Conservation (phyloP, 2,888 invertebrate genomes). For the Cephus pulcher region DNA sequence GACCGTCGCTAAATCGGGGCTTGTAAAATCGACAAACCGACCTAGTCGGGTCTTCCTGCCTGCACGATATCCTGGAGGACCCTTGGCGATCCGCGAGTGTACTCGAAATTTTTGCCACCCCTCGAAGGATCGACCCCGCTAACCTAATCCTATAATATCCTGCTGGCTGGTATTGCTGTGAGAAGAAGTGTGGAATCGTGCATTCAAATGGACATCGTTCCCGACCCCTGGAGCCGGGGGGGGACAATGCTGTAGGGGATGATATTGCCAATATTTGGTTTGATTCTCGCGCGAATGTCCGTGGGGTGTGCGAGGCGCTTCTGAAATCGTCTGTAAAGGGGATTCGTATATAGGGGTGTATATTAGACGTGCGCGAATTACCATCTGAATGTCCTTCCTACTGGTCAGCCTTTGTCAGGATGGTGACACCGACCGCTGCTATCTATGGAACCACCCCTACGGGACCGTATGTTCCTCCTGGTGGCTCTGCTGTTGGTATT, state of each 20-base stretch:
- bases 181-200: constrained; percentile 52
- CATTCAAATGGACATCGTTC: constrained; percentile 55
- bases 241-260: constrained; percentile 51
- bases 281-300: constrained; percentile 58
- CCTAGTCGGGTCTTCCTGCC: background rate
- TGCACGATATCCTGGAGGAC: background rate
- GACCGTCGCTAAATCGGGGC: background rate
- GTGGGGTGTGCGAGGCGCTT: constrained; percentile 22
- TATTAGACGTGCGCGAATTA: constrained; percentile 60
- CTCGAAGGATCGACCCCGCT: constrained; percentile 8
- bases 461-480: constrained; percentile 6
- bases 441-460: background rate
- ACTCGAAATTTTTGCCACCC: background rate
- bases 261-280: constrained; percentile 67
- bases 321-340: background rate
- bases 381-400: constrained; percentile 58
- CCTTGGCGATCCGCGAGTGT: background rate
- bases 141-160: constrained; percentile 57
- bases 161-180: constrained; percentile 37
- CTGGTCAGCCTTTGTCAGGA: constrained; percentile 56
- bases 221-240: constrained; percentile 39
- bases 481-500: background rate
- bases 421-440: background rate
- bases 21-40: background rate
- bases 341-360: constrained; percentile 31